Conservation (phyloP, 2,888 invertebrate species). For the Monopis laevigella region DNA sequence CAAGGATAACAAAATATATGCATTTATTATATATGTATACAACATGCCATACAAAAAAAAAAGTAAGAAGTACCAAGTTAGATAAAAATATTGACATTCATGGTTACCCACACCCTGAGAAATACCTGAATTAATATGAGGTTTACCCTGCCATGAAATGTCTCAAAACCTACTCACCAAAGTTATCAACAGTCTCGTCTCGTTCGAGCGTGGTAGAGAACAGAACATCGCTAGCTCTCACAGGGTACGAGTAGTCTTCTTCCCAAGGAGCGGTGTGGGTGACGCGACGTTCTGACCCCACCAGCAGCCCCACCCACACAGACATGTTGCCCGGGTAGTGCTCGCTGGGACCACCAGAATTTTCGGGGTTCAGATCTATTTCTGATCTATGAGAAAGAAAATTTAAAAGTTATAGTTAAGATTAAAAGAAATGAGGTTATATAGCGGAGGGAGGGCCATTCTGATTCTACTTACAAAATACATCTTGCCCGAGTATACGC, state of each 20-base stretch:
- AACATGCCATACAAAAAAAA: too few species aligned
- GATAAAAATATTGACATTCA: too few species aligned
- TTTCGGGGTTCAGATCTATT: conserved; percentile 84
- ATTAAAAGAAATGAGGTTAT: too few species aligned
- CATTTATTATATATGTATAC: too few species aligned
- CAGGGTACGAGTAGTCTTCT: conserved; percentile 67
- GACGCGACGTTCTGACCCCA: conserved; percentile 73
- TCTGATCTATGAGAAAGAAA: conserved; percentile 64
- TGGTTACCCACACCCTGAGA: too few species aligned
- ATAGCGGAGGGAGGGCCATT: too few species aligned
- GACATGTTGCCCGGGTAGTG: conserved; percentile 77
- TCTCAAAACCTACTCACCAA: conserved; percentile 68
- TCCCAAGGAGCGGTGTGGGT: conserved; percentile 82
- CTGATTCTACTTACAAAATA: too few species aligned
- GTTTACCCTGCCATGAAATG: too few species aligned
- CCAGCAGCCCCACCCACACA: conserved; percentile 75
- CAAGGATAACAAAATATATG: too few species aligned
- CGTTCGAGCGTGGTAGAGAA: conserved; percentile 83
- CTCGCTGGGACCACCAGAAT: conserved; percentile 67
- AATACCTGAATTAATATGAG: too few species aligned
- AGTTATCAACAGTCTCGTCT: conserved; percentile 85
- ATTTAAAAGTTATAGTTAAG: not conserved
- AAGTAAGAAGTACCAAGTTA: too few species aligned
- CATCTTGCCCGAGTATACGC: too few species aligned
- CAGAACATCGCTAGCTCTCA: conserved; percentile 62